Evolutionary conservation across 2,888 invertebrate species (phyloP).

Genomic region (Eupithecia subumbrata): DNA sequence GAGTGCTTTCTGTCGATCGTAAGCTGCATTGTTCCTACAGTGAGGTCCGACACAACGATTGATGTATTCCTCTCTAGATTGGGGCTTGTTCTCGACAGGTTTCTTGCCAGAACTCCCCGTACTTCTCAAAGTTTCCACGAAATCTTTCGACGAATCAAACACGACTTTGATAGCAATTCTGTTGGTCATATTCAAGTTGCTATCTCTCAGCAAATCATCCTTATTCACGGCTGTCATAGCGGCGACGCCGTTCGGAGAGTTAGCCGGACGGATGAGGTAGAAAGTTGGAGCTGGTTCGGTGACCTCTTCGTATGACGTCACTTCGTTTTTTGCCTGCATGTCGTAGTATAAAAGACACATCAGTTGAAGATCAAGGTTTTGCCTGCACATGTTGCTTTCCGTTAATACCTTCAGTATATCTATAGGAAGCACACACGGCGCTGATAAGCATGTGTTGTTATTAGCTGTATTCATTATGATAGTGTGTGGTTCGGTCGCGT

Average conservation of each 20-base stretch:
- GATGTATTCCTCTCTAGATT: constrained; percentile 61
- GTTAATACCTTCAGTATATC: constrained; percentile 70
- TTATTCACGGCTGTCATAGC: constrained; percentile 74
- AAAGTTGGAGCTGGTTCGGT: constrained; percentile 77
- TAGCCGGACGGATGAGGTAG: constrained; percentile 76
- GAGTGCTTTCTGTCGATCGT: constrained; percentile 75
- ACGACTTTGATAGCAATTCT: constrained; percentile 75
- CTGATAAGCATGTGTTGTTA: constrained; percentile 77
- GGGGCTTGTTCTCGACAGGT: constrained; percentile 54
- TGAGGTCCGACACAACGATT: constrained; percentile 67
- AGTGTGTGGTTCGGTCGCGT: constrained; percentile 65
- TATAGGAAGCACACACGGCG: constrained; percentile 76
- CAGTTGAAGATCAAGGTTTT: constrained; percentile 71
- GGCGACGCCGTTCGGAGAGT: constrained; percentile 64
- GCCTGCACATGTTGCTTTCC: constrained; percentile 74
- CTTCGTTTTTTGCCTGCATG: constrained; percentile 63
- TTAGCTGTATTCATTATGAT: constrained; percentile 68
- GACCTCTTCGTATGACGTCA: constrained; percentile 67
- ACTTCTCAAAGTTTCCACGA: constrained; percentile 74
- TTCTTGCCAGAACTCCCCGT: constrained; percentile 61
- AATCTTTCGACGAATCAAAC: constrained; percentile 75
- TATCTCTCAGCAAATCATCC: constrained; percentile 68
- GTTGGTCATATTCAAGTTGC: constrained; percentile 72
- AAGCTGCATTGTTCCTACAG: constrained; percentile 68
- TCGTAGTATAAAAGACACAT: constrained; percentile 78